These are phyloP conservation scores for Harmothoe impar DNA, from an alignment of 2,888 invertebrate genomes.

Conservation along the genomic window DNA sequence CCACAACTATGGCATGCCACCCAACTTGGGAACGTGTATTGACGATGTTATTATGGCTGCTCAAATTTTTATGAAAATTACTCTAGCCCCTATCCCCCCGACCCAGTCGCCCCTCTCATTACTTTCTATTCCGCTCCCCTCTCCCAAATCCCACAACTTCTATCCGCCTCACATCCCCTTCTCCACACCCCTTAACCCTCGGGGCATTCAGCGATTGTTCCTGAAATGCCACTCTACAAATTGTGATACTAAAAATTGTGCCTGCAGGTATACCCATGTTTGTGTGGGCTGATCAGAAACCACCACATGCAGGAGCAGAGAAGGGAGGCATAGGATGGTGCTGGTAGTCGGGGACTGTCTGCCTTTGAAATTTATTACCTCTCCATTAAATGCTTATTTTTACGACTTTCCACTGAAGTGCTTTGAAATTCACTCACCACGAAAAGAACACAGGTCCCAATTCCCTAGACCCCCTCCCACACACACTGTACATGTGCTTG, in stretches of 20 bases:
- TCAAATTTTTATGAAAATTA: constrained; percentile 44
- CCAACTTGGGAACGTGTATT: neutral
- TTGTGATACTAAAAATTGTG: constrained; percentile 9
- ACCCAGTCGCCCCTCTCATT: neutral
- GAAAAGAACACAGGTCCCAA: neutral
- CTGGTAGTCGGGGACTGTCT: no score
- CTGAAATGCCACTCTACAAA: constrained; percentile 38
- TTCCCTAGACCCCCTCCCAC: no score
- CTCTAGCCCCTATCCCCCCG: constrained; percentile 10
- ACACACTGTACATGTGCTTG: no score
- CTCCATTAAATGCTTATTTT: neutral
- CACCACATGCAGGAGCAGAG: neutral
- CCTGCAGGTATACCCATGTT: neutral
- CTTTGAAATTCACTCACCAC: neutral
- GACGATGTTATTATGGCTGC: constrained; percentile 51
- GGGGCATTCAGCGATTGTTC: constrained; percentile 1
- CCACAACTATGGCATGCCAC: constrained; percentile 20
- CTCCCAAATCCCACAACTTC: no score
- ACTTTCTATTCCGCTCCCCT: neutral
- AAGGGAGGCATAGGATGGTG: neutral
- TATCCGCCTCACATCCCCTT: no score
- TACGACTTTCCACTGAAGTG: neutral
- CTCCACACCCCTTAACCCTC: neutral
- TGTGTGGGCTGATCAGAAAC: neutral
- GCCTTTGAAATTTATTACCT: constrained; percentile 16